phyloP scores from a whole-genome alignment of 2,113 vertebrate species.

The Xyrauchen texanus region DNA sequence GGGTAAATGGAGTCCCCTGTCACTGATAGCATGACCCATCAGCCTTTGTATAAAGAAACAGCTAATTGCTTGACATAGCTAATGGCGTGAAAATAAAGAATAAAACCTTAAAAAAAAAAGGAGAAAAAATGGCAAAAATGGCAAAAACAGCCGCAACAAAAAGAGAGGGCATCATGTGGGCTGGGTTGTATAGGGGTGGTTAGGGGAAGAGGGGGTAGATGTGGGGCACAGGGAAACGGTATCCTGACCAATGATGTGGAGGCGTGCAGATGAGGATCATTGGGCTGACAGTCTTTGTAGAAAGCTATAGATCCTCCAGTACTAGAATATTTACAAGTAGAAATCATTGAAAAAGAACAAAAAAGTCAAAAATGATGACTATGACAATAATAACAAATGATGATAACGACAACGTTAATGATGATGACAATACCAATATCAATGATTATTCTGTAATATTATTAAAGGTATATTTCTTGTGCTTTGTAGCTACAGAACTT shows the following conservation, averaged over 20 bases:
- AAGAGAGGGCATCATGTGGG: constrained; percentile 37
- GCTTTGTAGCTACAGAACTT: constrained; percentile 79
- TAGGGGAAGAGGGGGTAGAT: constrained; percentile 35
- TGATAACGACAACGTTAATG: constrained; percentile 19
- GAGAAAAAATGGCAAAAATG: not conserved
- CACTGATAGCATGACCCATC: constrained; percentile 85
- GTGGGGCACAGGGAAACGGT: constrained; percentile 43
- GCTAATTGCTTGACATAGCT: constrained; percentile 66
- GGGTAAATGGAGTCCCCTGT: constrained; percentile 73
- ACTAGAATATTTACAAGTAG: constrained; percentile 69
- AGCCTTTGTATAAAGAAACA: constrained; percentile 84
- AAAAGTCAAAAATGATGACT: constrained; percentile 41
- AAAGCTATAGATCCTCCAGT: constrained; percentile 74
- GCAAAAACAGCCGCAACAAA: constrained; percentile 42
- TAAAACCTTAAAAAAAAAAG: constrained; percentile 51
- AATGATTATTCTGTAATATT: constrained; percentile 64
- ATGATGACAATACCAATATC: constrained; percentile 51
- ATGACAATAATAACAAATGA: constrained; percentile 51
- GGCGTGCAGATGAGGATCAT: constrained; percentile 31
- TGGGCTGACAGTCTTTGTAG: constrained; percentile 65
- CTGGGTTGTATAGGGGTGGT: constrained; percentile 10
- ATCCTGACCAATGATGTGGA: constrained; percentile 69
- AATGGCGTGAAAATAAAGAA: constrained; percentile 59
- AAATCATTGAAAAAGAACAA: constrained; percentile 54
- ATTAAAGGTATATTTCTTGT: constrained; percentile 74